A percentile compares a stretch with the other conserved stretches of the same genome.
These are phyloP conservation scores for Drosophila robusta DNA, from an alignment of 2,888 invertebrate genomes.

Conservation along the genomic window DNA sequence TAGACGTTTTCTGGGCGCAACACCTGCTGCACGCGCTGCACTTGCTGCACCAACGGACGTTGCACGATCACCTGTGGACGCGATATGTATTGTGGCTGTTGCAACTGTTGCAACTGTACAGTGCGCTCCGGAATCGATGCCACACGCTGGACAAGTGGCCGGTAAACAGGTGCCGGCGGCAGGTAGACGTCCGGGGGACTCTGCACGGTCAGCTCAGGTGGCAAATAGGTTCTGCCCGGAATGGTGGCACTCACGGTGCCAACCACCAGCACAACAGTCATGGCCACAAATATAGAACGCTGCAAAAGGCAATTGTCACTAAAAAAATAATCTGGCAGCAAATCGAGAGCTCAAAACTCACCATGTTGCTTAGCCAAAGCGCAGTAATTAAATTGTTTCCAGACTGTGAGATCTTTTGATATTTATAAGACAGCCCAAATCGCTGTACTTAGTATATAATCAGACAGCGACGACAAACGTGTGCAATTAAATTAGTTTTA, in stretches of 20 bases:
- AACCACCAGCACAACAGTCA: constrained; percentile 37
- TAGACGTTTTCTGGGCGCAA: constrained; percentile 22
- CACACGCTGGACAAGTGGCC: not conserved
- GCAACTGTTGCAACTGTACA: not conserved
- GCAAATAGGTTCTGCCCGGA: constrained; percentile 32
- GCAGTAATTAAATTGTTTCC: constrained; percentile 39
- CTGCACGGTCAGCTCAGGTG: constrained; percentile 20
- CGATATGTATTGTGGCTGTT: not conserved
- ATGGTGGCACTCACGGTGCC: constrained; percentile 16
- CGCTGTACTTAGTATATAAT: constrained; percentile 23
- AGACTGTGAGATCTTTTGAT: constrained; percentile 29
- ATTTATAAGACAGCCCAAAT: constrained; percentile 54
- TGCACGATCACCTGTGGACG: not conserved
- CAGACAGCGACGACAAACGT: constrained; percentile 1
- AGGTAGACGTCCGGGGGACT: constrained; percentile 19
- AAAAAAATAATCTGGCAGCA: too few relatives aligned
- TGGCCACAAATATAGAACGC: constrained; percentile 26
- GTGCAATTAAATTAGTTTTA: constrained; percentile 19
- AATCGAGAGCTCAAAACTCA: constrained; percentile 22
- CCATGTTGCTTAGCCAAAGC: constrained; percentile 61
- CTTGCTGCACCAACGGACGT: constrained; percentile 13
- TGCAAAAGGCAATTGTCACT: constrained; percentile 2
- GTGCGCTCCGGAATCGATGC: too few relatives aligned
- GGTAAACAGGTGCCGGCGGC: constrained; percentile 20
- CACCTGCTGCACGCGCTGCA: not conserved